A percentile compares a stretch with the other conserved stretches of the same genome.
These are phyloP conservation scores for Rhopalosiphum maidis DNA, from an alignment of 1,140 invertebrate species.

Conservation along the genomic window DNA sequence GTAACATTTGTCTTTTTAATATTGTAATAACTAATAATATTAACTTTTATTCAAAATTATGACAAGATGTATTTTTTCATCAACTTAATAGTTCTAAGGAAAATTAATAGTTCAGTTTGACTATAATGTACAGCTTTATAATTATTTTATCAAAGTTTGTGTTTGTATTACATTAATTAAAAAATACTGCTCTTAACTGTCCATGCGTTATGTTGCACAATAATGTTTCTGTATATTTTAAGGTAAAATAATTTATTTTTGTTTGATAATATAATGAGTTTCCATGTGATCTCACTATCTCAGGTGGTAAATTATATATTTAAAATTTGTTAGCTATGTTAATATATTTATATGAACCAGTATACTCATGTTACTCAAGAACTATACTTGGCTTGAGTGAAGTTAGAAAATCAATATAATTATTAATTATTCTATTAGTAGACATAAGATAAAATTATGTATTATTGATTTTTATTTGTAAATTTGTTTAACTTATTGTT, in stretches of 20 bases:
- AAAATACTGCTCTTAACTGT: background rate
- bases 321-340: background rate
- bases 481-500: background rate
- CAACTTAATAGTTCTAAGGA: background rate
- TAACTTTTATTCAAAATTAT: background rate
- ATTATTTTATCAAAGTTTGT: background rate
- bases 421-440: background rate
- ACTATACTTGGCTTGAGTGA: background rate
- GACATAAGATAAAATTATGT: background rate
- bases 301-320: background rate
- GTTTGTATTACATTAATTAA: background rate
- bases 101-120: background rate
- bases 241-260: background rate
- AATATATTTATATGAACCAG: background rate
- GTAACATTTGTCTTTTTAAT: background rate
- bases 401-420: background rate
- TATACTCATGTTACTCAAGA: background rate
- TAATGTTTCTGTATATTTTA: constrained; percentile 5
- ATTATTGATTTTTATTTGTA: background rate
- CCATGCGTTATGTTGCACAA: background rate
- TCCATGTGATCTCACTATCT: constrained; percentile 29
- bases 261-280: background rate
- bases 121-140: background rate
- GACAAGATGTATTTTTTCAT: background rate
- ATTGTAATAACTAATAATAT: background rate